phyloP scores from a whole-genome alignment of 2,888 invertebrate species.

The Trachelus iudaicus region DNA sequence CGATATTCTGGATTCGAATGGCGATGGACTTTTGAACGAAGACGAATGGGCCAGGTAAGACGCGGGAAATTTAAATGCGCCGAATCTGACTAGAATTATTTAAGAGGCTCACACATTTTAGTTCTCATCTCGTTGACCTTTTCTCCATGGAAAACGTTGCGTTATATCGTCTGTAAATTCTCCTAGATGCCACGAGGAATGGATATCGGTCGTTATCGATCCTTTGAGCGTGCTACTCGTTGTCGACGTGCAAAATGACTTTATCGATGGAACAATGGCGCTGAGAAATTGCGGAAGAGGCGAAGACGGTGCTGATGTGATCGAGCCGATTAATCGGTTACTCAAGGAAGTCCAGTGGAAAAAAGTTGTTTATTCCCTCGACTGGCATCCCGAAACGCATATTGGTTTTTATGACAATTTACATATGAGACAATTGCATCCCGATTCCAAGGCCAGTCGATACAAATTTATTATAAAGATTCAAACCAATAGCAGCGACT shows the following conservation, averaged over 20 bases:
- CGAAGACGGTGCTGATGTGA: constrained; percentile 86
- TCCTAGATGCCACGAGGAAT: constrained; percentile 80
- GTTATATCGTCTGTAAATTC: neutral
- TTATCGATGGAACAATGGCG: constrained; percentile 92
- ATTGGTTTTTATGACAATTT: constrained; percentile 96
- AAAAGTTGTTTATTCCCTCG: constrained; percentile 89
- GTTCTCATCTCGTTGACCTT: neutral
- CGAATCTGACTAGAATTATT: neutral
- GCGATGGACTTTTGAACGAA: constrained; percentile 78
- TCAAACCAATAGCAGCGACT: neutral
- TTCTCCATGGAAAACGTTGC: neutral
- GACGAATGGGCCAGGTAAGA: constrained; percentile 75
- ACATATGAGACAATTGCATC: constrained; percentile 77
- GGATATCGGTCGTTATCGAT: constrained; percentile 78
- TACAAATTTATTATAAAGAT: neutral
- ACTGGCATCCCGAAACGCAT: constrained; percentile 96
- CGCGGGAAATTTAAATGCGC: neutral
- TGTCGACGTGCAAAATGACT: constrained; percentile 98
- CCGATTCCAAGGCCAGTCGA: constrained; percentile 59
- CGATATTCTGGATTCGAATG: constrained; percentile 80
- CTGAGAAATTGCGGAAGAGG: constrained; percentile 89
- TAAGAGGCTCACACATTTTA: neutral
- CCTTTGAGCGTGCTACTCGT: constrained; percentile 88
- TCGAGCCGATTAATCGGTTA: constrained; percentile 88
- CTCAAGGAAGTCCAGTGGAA: constrained; percentile 81